A percentile compares a stretch with the other conserved stretches of the same genome.
Conservation (phyloP, 2,888 invertebrate genomes). For the Liodrosophila aerea region DNA sequence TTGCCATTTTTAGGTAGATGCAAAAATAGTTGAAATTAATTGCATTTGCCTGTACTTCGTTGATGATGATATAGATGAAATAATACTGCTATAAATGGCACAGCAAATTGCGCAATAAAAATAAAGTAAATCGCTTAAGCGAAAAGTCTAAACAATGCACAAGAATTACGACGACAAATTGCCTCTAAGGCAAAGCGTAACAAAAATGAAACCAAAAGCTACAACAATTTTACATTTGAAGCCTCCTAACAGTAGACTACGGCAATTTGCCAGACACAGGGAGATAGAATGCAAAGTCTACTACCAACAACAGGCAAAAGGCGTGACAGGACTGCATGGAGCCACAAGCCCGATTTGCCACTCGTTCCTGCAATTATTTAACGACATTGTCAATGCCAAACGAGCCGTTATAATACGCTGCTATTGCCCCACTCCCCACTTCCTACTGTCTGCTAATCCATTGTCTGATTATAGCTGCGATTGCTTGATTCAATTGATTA, state of each 20-base stretch:
- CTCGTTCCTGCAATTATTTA: slow-evolving; percentile 23
- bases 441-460: neutral
- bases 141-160: neutral
- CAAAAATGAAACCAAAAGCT: slow-evolving; percentile 22
- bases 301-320: slow-evolving; percentile 29
- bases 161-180: slow-evolving; percentile 29
- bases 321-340: slow-evolving; percentile 12
- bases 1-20: neutral
- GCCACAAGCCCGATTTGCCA: neutral
- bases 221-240: slow-evolving; percentile 61
- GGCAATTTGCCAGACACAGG: slow-evolving; percentile 26
- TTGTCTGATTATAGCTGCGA: slow-evolving; percentile 31
- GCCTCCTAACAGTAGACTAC: slow-evolving; percentile 46
- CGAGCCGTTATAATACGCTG: slow-evolving; percentile 1
- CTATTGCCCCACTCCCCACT: neutral
- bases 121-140: slow-evolving; percentile 12
- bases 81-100: slow-evolving; percentile 56
- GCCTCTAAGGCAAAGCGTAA: slow-evolving; percentile 32
- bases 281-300: no score
- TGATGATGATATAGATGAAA: slow-evolving; percentile 9
- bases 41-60: slow-evolving; percentile 41
- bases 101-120: slow-evolving; percentile 43
- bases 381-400: slow-evolving; percentile 47
- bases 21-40: slow-evolving; percentile 52
- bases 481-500: slow-evolving; percentile 30